Percentiles rank a stretch among this genome's conserved stretches.
phyloP scores from a whole-genome alignment of 2,113 vertebrate species.

The Notiomystis cincta region DNA sequence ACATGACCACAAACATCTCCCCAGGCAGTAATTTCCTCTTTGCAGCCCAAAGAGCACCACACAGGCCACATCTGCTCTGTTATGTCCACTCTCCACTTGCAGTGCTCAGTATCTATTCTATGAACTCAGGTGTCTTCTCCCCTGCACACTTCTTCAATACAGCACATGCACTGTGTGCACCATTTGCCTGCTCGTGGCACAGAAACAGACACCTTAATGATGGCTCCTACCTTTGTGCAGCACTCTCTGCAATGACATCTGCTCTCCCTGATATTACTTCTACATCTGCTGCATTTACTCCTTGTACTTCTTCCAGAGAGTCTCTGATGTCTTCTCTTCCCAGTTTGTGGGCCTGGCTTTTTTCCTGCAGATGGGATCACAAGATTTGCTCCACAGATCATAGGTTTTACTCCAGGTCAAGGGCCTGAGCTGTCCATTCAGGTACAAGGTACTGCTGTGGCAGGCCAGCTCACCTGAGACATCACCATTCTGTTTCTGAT shows the following conservation, averaged over 20 bases:
- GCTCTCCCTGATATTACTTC: neutral
- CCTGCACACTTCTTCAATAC: neutral
- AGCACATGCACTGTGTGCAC: neutral
- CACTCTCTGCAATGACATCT: neutral
- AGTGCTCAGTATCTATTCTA: neutral
- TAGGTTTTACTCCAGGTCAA: neutral
- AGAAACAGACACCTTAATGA: neutral
- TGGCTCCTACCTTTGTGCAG: neutral
- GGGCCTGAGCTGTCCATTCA: neutral
- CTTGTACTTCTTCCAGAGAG: neutral
- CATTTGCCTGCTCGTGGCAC: neutral
- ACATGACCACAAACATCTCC: neutral
- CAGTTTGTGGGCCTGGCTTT: neutral
- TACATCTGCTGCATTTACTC: neutral
- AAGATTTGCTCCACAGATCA: neutral
- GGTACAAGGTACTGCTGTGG: neutral
- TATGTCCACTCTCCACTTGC: neutral
- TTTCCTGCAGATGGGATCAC: neutral
- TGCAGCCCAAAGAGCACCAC: neutral
- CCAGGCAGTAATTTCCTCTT: neutral
- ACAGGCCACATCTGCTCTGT: neutral
- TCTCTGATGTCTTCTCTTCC: neutral
- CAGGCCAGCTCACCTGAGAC: neutral
- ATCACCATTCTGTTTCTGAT: neutral
- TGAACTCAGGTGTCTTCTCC: neutral